Conservation (phyloP, 2,797 vertebrate genomes). For the Mycteria americana region DNA sequence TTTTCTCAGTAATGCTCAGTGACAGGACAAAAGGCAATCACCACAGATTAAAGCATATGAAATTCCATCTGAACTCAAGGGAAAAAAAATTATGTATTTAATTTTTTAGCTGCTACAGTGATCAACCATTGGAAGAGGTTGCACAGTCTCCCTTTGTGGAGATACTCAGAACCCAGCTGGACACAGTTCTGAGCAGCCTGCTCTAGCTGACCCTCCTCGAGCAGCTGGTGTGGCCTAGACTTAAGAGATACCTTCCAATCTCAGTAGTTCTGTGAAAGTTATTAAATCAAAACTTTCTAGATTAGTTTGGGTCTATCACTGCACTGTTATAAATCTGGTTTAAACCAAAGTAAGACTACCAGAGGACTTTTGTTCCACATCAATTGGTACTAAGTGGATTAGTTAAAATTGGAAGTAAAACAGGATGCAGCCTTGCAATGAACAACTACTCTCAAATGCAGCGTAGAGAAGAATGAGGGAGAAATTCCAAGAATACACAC, state of each 20-base stretch:
- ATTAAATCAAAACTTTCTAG: neutral
- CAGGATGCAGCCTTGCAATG: neutral
- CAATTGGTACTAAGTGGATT: neutral
- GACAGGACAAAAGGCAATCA: neutral
- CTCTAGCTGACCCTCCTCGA: neutral
- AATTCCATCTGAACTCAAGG: neutral
- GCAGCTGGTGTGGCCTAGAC: neutral
- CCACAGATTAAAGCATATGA: neutral
- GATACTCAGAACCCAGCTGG: neutral
- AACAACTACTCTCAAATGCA: neutral
- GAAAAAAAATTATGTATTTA: neutral
- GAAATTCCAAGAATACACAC: neutral
- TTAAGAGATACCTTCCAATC: neutral
- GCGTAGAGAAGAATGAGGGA: neutral
- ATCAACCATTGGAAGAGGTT: neutral
- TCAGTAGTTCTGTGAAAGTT: neutral
- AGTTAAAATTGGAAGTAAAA: neutral
- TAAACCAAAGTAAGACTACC: neutral
- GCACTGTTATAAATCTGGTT: neutral
- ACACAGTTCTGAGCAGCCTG: neutral
- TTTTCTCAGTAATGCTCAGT: neutral
- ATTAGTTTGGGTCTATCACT: neutral
- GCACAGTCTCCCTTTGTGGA: neutral
- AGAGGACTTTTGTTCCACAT: neutral
- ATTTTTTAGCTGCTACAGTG: neutral